phyloP scores from a whole-genome alignment of 2,888 invertebrate genomes.

The Busseola fusca region DNA sequence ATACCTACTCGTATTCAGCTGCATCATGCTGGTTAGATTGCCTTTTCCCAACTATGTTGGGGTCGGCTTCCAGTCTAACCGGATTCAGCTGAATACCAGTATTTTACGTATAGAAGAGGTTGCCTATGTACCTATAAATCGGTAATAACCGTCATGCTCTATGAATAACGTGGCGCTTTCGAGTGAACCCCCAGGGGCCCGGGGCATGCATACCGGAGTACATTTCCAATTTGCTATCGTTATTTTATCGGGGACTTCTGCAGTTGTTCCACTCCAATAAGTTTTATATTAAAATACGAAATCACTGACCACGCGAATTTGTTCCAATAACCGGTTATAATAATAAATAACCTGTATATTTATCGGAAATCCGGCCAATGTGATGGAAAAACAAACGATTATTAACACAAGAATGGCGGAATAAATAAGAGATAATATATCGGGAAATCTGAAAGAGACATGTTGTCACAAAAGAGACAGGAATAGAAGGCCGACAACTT shows the following conservation, averaged over 20 bases:
- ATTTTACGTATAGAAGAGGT: background rate
- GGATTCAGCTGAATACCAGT: no score
- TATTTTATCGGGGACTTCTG: slow-evolving; percentile 33
- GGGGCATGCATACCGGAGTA: slow-evolving; percentile 29
- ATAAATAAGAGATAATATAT: slow-evolving; percentile 17
- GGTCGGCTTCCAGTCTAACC: no score
- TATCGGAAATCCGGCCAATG: slow-evolving; percentile 10
- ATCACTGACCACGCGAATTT: slow-evolving; percentile 18
- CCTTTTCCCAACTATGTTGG: no score
- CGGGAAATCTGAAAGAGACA: slow-evolving; percentile 22
- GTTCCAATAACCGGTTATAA: slow-evolving; percentile 37
- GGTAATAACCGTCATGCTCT: slow-evolving; percentile 43
- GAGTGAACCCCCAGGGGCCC: slow-evolving; percentile 41
- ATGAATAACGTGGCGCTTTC: slow-evolving; percentile 29
- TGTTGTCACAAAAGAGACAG: background rate
- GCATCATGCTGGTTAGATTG: no score
- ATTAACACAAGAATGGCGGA: slow-evolving; percentile 18
- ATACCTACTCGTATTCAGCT: no score
- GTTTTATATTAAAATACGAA: slow-evolving; percentile 48
- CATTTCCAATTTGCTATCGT: slow-evolving; percentile 50
- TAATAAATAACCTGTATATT: slow-evolving; percentile 13
- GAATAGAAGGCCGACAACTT: background rate
- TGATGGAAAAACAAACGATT: slow-evolving; percentile 27
- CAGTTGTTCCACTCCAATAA: slow-evolving; percentile 45
- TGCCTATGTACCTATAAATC: slow-evolving; percentile 36